Conservation (phyloP, 2,888 invertebrate species). For the Plebejus argus region DNA sequence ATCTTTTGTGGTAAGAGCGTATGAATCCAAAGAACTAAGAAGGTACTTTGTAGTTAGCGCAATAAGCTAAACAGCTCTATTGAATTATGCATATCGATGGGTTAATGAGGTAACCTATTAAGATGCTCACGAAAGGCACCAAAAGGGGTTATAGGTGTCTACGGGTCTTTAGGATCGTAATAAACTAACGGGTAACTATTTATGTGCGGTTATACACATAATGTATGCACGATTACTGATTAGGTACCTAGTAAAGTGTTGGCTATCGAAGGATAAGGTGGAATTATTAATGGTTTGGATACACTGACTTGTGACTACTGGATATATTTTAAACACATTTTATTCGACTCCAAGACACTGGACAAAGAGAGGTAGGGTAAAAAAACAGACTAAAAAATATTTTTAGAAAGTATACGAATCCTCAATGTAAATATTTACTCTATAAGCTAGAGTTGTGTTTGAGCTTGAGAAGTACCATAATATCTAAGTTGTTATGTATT, state of each 20-base stretch:
- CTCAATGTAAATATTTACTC: no score
- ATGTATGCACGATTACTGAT: background rate
- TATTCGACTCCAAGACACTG: no score
- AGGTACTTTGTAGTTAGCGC: background rate
- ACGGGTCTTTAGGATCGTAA: background rate
- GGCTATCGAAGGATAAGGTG: background rate
- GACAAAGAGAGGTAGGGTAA: no score
- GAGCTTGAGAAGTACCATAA: no score
- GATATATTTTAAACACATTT: no score
- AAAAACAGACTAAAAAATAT: no score
- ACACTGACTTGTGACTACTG: no score
- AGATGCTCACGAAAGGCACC: background rate
- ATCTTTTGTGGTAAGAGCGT: no score
- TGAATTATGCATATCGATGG: background rate
- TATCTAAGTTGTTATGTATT: background rate
- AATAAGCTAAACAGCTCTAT: background rate
- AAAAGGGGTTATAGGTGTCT: background rate
- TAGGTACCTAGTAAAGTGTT: background rate
- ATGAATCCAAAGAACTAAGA: no score
- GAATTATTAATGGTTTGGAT: background rate
- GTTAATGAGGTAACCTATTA: background rate
- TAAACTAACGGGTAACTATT: background rate
- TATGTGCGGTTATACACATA: background rate
- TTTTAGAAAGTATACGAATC: no score
- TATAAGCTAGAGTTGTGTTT: no score